Percentiles rank a stretch among this genome's conserved stretches.
Conservation (phyloP, 2,888 invertebrate genomes). For the Chymomyza procnemis region DNA sequence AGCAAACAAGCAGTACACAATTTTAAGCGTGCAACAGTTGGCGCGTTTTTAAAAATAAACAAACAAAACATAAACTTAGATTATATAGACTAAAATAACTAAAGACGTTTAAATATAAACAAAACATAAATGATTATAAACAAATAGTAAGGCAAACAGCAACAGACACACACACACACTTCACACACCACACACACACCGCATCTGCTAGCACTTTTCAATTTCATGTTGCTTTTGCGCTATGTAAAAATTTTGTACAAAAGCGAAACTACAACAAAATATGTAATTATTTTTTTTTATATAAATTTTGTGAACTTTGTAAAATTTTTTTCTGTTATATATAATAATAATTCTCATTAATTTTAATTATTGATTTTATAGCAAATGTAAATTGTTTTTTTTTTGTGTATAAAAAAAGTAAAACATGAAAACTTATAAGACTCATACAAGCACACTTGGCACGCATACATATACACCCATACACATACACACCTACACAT, state of each 20-base stretch:
- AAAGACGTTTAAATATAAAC: background rate
- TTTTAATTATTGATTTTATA: constrained; percentile 51
- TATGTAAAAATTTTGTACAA: constrained; percentile 68
- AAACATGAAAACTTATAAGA: constrained; percentile 9
- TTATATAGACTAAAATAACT: constrained; percentile 10
- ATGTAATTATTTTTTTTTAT: constrained; percentile 51
- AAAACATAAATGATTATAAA: constrained; percentile 8
- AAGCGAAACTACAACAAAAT: constrained; percentile 35
- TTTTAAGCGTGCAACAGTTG: constrained; percentile 29
- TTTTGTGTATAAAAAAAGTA: constrained; percentile 34
- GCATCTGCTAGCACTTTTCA: constrained; percentile 5
- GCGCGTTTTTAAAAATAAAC: constrained; percentile 2
- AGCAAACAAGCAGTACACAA: constrained; percentile 1
- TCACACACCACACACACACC: constrained; percentile 4
- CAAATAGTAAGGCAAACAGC: constrained; percentile 27
- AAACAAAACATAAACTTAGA: constrained; percentile 18
- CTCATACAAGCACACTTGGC: constrained; percentile 12
- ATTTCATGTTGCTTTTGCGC: constrained; percentile 68
- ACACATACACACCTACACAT: constrained; percentile 27
- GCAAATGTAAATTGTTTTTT: constrained; percentile 52
- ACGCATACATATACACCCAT: constrained; percentile 15
- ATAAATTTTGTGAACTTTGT: constrained; percentile 51
- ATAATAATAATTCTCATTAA: constrained; percentile 65
- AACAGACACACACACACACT: constrained; percentile 17
- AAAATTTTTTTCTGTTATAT: constrained; percentile 57